Base-by-base conservation (phyloP, 1,140 invertebrate genomes). In the Monomorium pharaonis region DNA sequence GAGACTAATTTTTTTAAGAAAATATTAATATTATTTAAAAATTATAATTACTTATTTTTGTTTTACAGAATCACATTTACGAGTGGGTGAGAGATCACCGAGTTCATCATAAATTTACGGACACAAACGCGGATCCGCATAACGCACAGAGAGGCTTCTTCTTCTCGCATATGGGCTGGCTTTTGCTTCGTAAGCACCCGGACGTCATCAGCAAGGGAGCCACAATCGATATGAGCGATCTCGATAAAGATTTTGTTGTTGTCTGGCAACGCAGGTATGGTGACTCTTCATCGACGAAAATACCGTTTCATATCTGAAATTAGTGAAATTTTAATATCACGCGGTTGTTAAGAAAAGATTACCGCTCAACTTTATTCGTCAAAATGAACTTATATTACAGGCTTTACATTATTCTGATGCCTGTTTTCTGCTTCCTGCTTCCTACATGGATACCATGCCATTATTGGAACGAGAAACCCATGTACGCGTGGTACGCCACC, bases 141-240 rank as follows among this genome's bases (percentile, higher is more conserved):
- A 98, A 98, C 89, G 97, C 98, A 0, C 96, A 96, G 62, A 94
- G 98, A 87, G 98, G 98, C 2, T 98, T 99, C 93, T 99, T 99
- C 95, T 99, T 99, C 94, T 97, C 98, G 0, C 98, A 99, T 92
- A 97, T 99, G 88, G 98, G 98, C 3, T 99, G 98, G 98, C 94
- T 99, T 60, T 95, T 99, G 94, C 94, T 98, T 0, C 95, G 96
- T 62, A 98, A 99, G 92, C 98, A 99, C 92, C 97, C 97, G 14
- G 97, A 98, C 81, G 98, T 99, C 0, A 96, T 96, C 56, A 95
- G 94, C 0, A 98, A 98, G 93, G 98, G 98, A 7, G 97, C 96
- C 80, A 94, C 94, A 0, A 95, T 99, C 1, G 98, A 99, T 92
- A 96, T 99, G 95, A 97, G 96, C 91, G 98, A 99, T 93, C 93